These are phyloP conservation scores for Heliconius hermathena DNA, from an alignment of 1,140 invertebrate species.

Conservation along the genomic window DNA sequence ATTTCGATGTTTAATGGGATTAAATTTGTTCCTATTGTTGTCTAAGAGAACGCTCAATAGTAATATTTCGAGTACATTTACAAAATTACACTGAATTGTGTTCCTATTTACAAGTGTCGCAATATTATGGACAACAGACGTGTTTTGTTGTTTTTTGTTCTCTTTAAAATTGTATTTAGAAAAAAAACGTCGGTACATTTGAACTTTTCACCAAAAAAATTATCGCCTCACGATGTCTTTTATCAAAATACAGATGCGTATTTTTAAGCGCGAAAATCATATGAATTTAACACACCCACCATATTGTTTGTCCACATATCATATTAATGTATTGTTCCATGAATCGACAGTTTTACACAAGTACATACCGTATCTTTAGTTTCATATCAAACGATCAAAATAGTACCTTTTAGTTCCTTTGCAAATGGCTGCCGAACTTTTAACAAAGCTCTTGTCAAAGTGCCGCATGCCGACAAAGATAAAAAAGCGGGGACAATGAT, in stretches of 20 bases:
- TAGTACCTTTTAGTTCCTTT: constrained; percentile 59
- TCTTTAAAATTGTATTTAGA: background rate
- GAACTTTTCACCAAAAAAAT: background rate
- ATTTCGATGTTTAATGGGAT: background rate
- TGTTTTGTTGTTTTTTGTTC: background rate
- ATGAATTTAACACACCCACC: constrained; percentile 21
- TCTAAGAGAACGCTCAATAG: background rate
- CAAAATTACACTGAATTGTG: background rate
- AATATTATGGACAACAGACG: background rate
- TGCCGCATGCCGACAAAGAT: constrained; percentile 50
- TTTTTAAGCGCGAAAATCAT: constrained; percentile 28
- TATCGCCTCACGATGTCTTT: background rate
- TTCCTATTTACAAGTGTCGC: background rate
- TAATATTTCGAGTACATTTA: background rate
- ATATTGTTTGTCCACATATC: constrained; percentile 38
- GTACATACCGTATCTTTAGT: constrained; percentile 61
- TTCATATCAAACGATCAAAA: constrained; percentile 75
- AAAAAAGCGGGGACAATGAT: constrained; percentile 56
- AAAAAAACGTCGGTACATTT: background rate
- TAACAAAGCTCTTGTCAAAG: constrained; percentile 61
- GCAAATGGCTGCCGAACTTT: constrained; percentile 67
- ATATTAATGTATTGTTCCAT: constrained; percentile 39
- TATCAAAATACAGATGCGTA: constrained; percentile 22
- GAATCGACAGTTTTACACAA: constrained; percentile 60
- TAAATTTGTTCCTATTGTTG: background rate